Conservation (phyloP, 2,797 vertebrate species). For the Nyctibius grandis region DNA sequence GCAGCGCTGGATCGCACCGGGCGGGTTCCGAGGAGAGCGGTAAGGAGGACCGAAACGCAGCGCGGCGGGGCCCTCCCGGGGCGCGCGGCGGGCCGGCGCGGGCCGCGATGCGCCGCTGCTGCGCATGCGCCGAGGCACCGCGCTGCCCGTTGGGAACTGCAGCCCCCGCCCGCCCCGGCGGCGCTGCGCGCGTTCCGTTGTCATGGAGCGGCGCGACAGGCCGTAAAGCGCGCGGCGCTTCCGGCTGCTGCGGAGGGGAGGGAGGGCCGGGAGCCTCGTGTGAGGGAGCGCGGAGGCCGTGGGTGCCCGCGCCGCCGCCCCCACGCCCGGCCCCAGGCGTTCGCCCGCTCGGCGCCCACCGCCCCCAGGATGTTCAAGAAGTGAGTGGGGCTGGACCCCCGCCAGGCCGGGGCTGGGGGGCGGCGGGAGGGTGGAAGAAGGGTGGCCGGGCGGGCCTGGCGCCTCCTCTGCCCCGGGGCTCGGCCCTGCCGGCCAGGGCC, state of each 20-base stretch:
- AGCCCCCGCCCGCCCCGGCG: background rate
- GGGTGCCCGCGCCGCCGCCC: constrained; percentile 33
- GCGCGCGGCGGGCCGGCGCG: no score
- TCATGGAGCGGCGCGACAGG: background rate
- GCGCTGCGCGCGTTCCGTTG: background rate
- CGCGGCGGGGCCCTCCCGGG: no score
- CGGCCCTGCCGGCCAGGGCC: background rate
- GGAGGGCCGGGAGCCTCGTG: constrained; percentile 12
- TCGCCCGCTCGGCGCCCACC: background rate
- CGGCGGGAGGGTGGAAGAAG: background rate
- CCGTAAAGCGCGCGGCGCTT: constrained; percentile 9
- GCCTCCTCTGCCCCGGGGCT: background rate
- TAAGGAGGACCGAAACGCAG: no score
- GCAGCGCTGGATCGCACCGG: no score
- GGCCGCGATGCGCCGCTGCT: no score
- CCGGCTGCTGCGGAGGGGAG: background rate
- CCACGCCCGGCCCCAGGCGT: background rate
- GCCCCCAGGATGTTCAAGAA: constrained; percentile 71
- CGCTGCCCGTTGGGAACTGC: background rate
- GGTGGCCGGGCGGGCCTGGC: rapidly evolving
- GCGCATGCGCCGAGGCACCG: background rate
- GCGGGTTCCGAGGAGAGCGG: no score
- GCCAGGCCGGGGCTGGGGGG: background rate
- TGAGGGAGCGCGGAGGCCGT: background rate
- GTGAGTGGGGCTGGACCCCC: background rate